Evolutionary conservation across 2,888 invertebrate genomes (phyloP).

Genomic region (Acronicta alni): DNA sequence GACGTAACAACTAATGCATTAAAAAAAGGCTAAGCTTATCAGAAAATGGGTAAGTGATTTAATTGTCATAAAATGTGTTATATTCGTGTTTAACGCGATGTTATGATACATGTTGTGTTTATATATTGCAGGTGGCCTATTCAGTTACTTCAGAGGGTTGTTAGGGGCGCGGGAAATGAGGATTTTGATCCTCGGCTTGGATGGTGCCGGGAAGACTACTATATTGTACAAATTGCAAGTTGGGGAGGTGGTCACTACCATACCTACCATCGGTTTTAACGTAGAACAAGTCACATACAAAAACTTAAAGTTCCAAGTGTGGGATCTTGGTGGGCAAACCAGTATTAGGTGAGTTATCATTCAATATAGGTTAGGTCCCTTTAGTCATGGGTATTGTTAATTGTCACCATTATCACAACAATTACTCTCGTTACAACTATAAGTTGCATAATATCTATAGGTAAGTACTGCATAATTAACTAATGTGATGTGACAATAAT

Average conservation of each 20-base stretch:
- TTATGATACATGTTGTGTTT: constrained; percentile 33
- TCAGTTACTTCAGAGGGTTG: constrained; percentile 98
- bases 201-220: constrained; percentile 99
- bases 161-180: constrained; percentile 99
- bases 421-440: constrained; percentile 12
- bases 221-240: constrained; percentile 99
- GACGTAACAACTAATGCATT: constrained; percentile 78
- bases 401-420: constrained; percentile 23
- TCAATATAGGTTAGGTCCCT: constrained; percentile 58
- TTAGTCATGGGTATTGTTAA: constrained; percentile 37
- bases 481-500: constrained; percentile 5
- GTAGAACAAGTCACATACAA: constrained; percentile 99
- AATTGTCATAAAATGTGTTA: constrained; percentile 58
- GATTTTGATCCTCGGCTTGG: constrained; percentile 98
- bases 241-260: constrained; percentile 99
- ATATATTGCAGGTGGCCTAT: constrained; percentile 94
- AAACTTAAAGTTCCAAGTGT: constrained; percentile 99
- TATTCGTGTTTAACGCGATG: constrained; percentile 38
- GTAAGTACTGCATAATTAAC: not conserved
- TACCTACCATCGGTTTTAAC: constrained; percentile 99
- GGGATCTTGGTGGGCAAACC: constrained; percentile 99
- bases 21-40: constrained; percentile 76
- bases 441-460: constrained; percentile 9
- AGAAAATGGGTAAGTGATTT: constrained; percentile 82
- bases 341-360: constrained; percentile 94